Conservation (phyloP, 2,113 vertebrate genomes). For the Coregonus clupeaformis region DNA sequence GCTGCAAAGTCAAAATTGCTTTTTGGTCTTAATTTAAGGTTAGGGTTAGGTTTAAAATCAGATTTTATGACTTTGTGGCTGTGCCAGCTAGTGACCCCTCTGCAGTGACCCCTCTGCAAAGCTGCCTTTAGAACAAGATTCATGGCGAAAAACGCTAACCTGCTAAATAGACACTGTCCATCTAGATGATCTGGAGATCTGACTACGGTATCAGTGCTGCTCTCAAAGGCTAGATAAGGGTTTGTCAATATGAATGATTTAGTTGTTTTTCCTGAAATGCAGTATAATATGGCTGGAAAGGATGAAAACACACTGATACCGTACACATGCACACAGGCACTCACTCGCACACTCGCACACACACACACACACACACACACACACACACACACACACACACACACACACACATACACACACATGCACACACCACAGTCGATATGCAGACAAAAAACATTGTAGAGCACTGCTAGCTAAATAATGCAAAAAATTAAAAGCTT, state of each 20-base stretch:
- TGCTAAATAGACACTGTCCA: background rate
- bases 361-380: background rate
- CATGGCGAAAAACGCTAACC: background rate
- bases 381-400: constrained; percentile 2
- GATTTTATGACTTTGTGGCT: too few relatives aligned
- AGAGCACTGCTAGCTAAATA: constrained; percentile 22
- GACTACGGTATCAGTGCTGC: background rate
- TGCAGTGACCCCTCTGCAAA: too few relatives aligned
- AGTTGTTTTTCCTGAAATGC: background rate
- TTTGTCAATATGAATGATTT: background rate
- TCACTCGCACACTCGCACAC: background rate
- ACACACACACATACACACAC: too few relatives aligned
- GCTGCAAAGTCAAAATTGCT: too few relatives aligned
- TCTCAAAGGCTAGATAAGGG: background rate
- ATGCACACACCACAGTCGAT: background rate
- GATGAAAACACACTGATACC: too few relatives aligned
- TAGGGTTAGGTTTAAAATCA: too few relatives aligned
- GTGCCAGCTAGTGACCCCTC: too few relatives aligned
- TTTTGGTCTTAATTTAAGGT: too few relatives aligned
- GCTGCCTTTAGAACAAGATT: too few relatives aligned
- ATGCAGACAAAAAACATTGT: background rate
- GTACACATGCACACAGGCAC: background rate
- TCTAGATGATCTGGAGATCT: background rate
- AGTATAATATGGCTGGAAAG: background rate
- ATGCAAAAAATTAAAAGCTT: constrained; percentile 43